Evolutionary conservation across 2,113 vertebrate genomes (phyloP).

Genomic region (Percopsis transmontana): DNA sequence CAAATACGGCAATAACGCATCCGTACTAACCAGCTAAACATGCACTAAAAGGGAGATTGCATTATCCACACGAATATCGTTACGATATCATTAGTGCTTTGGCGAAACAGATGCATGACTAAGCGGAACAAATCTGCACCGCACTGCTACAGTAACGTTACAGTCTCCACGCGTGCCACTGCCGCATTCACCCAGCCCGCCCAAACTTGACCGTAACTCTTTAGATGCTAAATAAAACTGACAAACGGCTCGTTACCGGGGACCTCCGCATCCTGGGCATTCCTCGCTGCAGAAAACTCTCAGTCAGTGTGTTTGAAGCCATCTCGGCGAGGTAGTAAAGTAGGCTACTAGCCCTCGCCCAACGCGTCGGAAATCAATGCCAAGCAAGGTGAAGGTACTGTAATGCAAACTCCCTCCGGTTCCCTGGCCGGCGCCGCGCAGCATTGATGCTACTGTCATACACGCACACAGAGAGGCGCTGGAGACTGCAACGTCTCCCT

Average conservation of each 20-base stretch:
- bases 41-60: background rate
- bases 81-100: no score
- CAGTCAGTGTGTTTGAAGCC: conserved; percentile 74
- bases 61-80: no score
- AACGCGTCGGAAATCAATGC: conserved; percentile 23
- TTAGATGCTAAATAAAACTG: conserved; percentile 30
- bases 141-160: conserved; percentile 51
- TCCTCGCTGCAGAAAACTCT: conserved; percentile 75
- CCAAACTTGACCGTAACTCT: conserved; percentile 77
- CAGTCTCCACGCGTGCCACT: conserved; percentile 25
- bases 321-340: conserved; percentile 38
- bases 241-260: conserved; percentile 81
- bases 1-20: background rate
- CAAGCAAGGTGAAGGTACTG: no score
- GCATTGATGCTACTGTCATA: conserved; percentile 48
- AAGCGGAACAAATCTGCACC: conserved; percentile 57
- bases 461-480: conserved; percentile 38
- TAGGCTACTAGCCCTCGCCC: conserved; percentile 30
- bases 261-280: conserved; percentile 79
- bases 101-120: conserved; percentile 58
- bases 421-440: conserved; percentile 40
- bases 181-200: conserved; percentile 70
- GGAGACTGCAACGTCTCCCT: conserved; percentile 57
- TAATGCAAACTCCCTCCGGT: conserved; percentile 27
- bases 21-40: conserved; percentile 2